phyloP scores from a whole-genome alignment of 2,888 invertebrate species.

The Pycnomerus fuliginosus region DNA sequence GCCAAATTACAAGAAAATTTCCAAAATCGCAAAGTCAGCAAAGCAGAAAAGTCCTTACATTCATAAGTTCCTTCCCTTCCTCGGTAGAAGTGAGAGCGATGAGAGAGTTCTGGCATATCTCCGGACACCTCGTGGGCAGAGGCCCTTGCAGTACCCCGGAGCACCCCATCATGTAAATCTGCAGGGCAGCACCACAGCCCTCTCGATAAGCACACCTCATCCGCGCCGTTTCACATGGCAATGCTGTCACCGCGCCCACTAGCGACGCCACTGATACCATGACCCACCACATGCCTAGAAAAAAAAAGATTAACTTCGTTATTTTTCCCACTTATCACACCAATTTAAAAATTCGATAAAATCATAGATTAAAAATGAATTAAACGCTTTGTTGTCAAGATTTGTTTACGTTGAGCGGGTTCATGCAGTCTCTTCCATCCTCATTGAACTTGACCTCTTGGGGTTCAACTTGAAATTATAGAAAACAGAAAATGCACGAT shows the following conservation, averaged over 20 bases:
- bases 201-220: slow-evolving; percentile 72
- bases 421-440: too few species aligned
- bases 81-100: slow-evolving; percentile 78
- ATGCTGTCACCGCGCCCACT: slow-evolving; percentile 34
- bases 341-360: too few species aligned
- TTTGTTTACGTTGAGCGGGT: too few species aligned
- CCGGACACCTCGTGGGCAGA: slow-evolving; percentile 60
- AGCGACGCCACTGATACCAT: slow-evolving; percentile 48
- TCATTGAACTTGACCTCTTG: too few species aligned
- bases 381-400: too few species aligned
- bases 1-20: too few species aligned
- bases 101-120: slow-evolving; percentile 73
- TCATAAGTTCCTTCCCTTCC: slow-evolving; percentile 76
- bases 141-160: slow-evolving; percentile 64
- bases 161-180: slow-evolving; percentile 74
- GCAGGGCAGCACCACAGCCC: slow-evolving; percentile 76
- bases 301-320: slow-evolving; percentile 7
- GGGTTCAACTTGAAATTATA: too few species aligned
- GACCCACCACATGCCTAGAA: slow-evolving; percentile 51
- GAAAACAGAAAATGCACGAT: too few species aligned
- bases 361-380: too few species aligned
- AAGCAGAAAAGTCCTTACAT: slow-evolving; percentile 59
- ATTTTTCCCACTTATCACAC: too few species aligned
- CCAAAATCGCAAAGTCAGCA: too few species aligned
- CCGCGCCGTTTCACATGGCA: slow-evolving; percentile 66